These are phyloP conservation scores for Calameuta idolon DNA, from an alignment of 2,888 invertebrate species.

Conservation along the genomic window DNA sequence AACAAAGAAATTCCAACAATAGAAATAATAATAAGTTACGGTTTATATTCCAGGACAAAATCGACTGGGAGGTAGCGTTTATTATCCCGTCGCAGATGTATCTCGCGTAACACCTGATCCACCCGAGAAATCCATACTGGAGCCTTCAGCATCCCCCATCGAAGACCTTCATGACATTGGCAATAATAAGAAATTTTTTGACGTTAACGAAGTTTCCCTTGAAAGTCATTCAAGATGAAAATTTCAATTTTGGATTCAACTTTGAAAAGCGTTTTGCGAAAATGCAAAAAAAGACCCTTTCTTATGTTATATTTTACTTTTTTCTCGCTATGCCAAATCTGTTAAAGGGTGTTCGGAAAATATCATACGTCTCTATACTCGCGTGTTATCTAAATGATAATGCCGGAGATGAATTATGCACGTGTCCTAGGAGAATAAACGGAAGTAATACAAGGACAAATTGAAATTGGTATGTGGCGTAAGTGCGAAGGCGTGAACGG, in stretches of 20 bases:
- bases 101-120: slow-evolving; percentile 46
- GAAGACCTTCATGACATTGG: not conserved
- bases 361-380: not conserved
- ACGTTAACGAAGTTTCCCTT: not conserved
- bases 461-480: not conserved
- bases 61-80: not conserved
- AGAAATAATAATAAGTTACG: not conserved
- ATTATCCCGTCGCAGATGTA: slow-evolving; percentile 39
- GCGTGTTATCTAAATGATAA: not conserved
- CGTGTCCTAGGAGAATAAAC: not conserved
- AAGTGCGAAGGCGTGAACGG: not conserved
- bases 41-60: not conserved
- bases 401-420: not conserved
- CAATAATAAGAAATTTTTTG: not conserved
- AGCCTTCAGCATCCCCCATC: slow-evolving; percentile 12
- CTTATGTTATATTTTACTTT: not conserved
- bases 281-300: not conserved
- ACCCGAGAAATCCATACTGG: slow-evolving; percentile 45
- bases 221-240: not conserved
- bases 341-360: not conserved
- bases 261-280: not conserved
- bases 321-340: not conserved
- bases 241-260: not conserved
- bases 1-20: no score
- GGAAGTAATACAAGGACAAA: not conserved